Conservation (phyloP, 1,140 invertebrate species). For the Drosophila miranda region DNA sequence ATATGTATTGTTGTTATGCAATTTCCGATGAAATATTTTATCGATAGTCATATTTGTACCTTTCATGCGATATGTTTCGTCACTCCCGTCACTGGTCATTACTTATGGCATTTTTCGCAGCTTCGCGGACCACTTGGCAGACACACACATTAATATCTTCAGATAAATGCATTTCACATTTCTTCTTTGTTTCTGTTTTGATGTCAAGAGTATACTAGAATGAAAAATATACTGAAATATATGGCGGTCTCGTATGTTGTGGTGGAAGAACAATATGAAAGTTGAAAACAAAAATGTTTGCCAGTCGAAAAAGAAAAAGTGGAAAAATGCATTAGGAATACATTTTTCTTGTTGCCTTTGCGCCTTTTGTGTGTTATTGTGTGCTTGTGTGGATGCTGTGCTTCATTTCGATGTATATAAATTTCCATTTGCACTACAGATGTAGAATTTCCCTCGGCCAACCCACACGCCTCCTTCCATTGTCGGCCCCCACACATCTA, state of each 20-base stretch:
- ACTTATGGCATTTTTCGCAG: slow-evolving; percentile 28
- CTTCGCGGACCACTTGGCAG: slow-evolving; percentile 33
- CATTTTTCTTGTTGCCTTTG: slow-evolving; percentile 34
- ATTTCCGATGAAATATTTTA: slow-evolving; percentile 2
- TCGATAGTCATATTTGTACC: slow-evolving; percentile 1
- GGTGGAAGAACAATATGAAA: not conserved
- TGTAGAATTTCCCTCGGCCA: slow-evolving; percentile 13
- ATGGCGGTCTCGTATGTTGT: not conserved
- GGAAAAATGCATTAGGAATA: slow-evolving; percentile 58
- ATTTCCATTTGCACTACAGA: slow-evolving; percentile 56
- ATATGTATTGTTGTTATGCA: too few species aligned
- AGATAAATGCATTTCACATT: slow-evolving; percentile 26
- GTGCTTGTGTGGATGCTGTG: not conserved
- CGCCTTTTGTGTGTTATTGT: slow-evolving; percentile 28
- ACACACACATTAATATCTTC: slow-evolving; percentile 42
- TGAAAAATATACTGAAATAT: too few species aligned
- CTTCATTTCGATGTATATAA: slow-evolving; percentile 58
- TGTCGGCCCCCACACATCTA: slow-evolving; percentile 9
- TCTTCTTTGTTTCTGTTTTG: slow-evolving; percentile 19
- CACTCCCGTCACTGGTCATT: not conserved
- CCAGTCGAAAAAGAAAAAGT: slow-evolving; percentile 32
- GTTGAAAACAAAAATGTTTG: slow-evolving; percentile 33
- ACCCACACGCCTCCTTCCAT: not conserved
- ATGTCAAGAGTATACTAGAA: slow-evolving; percentile 28
- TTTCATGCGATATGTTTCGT: too few species aligned